Conservation (phyloP, 2,113 vertebrate genomes). For the Erinaceus europaeus region DNA sequence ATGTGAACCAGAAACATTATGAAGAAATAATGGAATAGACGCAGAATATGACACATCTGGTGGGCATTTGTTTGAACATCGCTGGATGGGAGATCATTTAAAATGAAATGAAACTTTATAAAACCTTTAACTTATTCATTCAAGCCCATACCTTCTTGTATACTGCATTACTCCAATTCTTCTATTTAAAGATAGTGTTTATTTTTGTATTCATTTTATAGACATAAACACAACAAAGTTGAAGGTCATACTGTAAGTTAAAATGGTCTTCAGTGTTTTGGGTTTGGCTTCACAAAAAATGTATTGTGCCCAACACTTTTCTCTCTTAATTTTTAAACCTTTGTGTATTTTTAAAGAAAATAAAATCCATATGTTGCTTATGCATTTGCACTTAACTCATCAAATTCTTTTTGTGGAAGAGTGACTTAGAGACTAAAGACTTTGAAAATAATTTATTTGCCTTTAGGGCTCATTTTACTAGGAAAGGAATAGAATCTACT, state of each 20-base stretch:
- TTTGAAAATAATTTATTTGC: constrained; percentile 55
- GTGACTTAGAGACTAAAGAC: constrained; percentile 37
- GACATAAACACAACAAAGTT: constrained; percentile 1
- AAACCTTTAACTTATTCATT: background rate
- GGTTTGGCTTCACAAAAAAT: constrained; percentile 66
- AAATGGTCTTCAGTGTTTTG: constrained; percentile 49
- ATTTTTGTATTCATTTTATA: constrained; percentile 46
- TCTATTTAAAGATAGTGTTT: background rate
- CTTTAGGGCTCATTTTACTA: constrained; percentile 38
- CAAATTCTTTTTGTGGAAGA: constrained; percentile 69
- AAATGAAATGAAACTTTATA: background rate
- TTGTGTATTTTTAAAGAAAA: constrained; percentile 72
- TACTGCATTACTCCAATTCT: constrained; percentile 4
- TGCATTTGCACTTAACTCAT: constrained; percentile 70
- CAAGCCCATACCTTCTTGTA: background rate
- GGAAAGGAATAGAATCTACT: constrained; percentile 9
- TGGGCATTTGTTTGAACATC: constrained; percentile 49
- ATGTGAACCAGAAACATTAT: constrained; percentile 39
- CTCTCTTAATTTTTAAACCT: constrained; percentile 65
- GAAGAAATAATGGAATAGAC: constrained; percentile 53
- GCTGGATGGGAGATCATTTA: background rate
- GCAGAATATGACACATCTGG: constrained; percentile 40
- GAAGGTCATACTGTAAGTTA: constrained; percentile 36
- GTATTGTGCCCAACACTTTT: constrained; percentile 58
- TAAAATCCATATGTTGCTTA: constrained; percentile 62